These are phyloP conservation scores for Meriones unguiculatus DNA, from an alignment of 2,113 vertebrate species.

Conservation along the genomic window DNA sequence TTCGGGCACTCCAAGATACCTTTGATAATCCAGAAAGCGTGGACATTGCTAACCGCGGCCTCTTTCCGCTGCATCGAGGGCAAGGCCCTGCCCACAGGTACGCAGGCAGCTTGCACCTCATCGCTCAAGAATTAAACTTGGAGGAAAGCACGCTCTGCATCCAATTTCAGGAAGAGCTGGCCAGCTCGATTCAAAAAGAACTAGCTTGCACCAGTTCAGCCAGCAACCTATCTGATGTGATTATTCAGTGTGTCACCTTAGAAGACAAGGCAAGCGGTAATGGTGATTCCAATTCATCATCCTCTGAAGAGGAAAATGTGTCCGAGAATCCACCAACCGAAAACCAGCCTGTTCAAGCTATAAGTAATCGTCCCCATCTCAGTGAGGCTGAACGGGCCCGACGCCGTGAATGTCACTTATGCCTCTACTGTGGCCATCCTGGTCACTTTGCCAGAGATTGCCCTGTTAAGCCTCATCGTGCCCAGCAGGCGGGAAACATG, in stretches of 20 bases:
- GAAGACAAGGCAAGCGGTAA: constrained; percentile 43
- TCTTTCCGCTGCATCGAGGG: not conserved
- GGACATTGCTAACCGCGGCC: not conserved
- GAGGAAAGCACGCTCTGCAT: constrained; percentile 55
- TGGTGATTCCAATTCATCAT: not conserved
- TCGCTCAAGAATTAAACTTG: constrained; percentile 51
- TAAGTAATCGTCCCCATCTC: constrained; percentile 25
- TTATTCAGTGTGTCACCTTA: constrained; percentile 1
- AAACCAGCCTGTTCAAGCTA: constrained; percentile 10
- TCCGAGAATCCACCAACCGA: constrained; percentile 8
- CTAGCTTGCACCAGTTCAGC: not conserved
- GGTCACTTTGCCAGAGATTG: constrained; percentile 65
- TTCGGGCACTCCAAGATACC: constrained; percentile 30
- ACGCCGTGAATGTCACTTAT: not conserved
- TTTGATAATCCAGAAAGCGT: constrained; percentile 41
- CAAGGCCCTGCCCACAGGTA: not conserved
- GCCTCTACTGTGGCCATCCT: constrained; percentile 62
- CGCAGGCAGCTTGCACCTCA: not conserved
- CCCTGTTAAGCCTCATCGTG: constrained; percentile 35
- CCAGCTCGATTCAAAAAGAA: constrained; percentile 39
- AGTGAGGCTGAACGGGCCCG: constrained; percentile 26
- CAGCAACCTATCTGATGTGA: constrained; percentile 38
- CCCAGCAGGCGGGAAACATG: constrained; percentile 60
- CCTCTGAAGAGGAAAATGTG: not conserved
- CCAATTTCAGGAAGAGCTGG: constrained; percentile 53